A percentile compares a stretch with the other conserved stretches of the same genome.
These are phyloP conservation scores for Epinotia brunnichana DNA, from an alignment of 2,888 invertebrate species.

Conservation along the genomic window DNA sequence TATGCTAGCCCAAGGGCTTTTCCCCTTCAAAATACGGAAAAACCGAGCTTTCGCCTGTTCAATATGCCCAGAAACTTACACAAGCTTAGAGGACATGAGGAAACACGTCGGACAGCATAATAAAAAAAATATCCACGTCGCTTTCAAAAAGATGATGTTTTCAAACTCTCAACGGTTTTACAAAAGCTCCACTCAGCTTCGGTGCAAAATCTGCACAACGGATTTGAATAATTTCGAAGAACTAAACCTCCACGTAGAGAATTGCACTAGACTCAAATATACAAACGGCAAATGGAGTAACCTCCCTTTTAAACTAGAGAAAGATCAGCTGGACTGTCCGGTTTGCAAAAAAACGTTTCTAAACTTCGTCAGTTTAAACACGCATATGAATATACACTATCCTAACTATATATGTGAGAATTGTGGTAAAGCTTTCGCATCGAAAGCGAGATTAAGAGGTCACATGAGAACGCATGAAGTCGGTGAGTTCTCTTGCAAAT, in stretches of 20 bases:
- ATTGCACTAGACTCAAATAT: conserved; percentile 61
- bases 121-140: conserved; percentile 62
- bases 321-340: conserved; percentile 76
- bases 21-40: conserved; percentile 74
- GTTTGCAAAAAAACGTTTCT: conserved; percentile 73
- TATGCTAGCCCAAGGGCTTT: conserved; percentile 66
- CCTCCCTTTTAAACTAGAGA: conserved; percentile 75
- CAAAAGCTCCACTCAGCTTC: conserved; percentile 54
- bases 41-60: conserved; percentile 64
- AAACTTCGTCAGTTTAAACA: conserved; percentile 74
- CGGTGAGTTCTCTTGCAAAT: conserved; percentile 72
- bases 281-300: conserved; percentile 61
- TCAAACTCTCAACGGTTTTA: conserved; percentile 68
- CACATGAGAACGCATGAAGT: conserved; percentile 82
- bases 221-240: conserved; percentile 65
- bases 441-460: conserved; percentile 75
- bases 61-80: conserved; percentile 66
- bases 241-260: conserved; percentile 63
- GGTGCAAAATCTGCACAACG: conserved; percentile 71
- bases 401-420: conserved; percentile 80
- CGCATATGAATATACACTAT: conserved; percentile 82
- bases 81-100: conserved; percentile 64
- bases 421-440: conserved; percentile 82
- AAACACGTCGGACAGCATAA: conserved; percentile 65
- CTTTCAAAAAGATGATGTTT: conserved; percentile 73